Base-by-base conservation (phyloP, 1,140 invertebrate genomes). In the Trinorchestia longiramus region DNA sequence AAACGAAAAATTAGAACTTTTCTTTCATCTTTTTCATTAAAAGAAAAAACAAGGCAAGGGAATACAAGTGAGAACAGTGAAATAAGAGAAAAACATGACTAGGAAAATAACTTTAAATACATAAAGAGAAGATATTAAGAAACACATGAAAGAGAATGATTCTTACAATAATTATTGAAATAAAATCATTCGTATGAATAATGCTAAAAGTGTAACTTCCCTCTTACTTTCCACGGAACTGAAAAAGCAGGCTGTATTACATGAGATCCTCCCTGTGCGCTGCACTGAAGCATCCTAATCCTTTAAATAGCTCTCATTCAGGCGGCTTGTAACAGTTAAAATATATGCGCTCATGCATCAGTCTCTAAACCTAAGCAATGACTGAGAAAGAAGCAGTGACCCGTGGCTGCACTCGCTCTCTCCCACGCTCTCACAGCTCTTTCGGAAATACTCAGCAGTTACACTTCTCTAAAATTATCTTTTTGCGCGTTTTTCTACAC, bases 371-470 rank as follows among this genome's bases (percentile, higher is more conserved):
- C 41, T 43, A 90, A 43, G n/a, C 88, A 90, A 90, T 90, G 88
- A 42, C 88, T 47, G 11, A n/a, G 92, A 44, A 47, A 94, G 92
- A 94, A 94, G 43, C 92, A 36, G 43, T 94, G 92, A 94, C 92
- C 92, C 92, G 92, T 45, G 44, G 43, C 43, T 45, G 40, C 90
- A 42, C 42, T 45, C 43, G 1, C 44, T 40, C 92, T 94, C 44
- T 94, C 92, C 92, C 92, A 94, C 92, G 92, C 92, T 94, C 92
- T 44, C 92, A 90, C 88, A 42, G 88, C n/a, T 90, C 88, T 43
- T 90, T 90, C 88, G 88, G 41, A 90, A 90, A 90, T 90, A 43
- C 88, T 90, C 0, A 90, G 88, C 41, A 41, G 88, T 42, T 42
- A 42, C 43, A 42, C 11, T 87, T 28, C 88, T 90, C 88, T 90